These are phyloP conservation scores for Ptiloglossa arizonensis DNA, from an alignment of 1,140 invertebrate species.

Conservation along the genomic window DNA sequence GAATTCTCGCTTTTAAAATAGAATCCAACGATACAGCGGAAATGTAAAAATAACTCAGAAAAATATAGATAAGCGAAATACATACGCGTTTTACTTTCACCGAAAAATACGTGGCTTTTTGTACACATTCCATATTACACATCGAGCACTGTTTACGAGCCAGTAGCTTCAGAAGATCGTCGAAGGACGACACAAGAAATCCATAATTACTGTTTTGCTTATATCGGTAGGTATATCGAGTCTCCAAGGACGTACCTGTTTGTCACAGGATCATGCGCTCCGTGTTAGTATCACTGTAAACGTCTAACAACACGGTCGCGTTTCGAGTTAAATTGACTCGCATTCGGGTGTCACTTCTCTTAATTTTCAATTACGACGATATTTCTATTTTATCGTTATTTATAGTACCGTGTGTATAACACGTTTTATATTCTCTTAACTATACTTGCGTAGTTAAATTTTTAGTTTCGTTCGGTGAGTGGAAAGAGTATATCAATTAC, in stretches of 20 bases:
- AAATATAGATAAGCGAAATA: too few relatives aligned
- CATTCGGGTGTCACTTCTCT: neutral
- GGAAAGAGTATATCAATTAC: too few relatives aligned
- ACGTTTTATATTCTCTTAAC: neutral
- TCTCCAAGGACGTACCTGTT: constrained; percentile 8
- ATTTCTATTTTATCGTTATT: neutral
- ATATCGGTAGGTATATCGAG: neutral
- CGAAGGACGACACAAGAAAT: neutral
- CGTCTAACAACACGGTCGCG: neutral
- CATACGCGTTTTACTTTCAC: neutral
- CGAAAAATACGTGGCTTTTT: constrained; percentile 11
- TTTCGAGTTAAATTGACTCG: neutral
- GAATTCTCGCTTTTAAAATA: constrained; percentile 19
- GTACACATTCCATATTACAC: neutral
- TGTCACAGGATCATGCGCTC: too few relatives aligned
- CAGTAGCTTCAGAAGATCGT: neutral
- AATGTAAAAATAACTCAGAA: neutral
- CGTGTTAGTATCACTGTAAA: neutral
- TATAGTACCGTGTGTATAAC: neutral
- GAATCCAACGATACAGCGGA: too few relatives aligned
- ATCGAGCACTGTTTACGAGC: neutral
- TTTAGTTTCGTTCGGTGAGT: neutral
- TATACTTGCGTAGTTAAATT: neutral
- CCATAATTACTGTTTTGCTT: neutral
- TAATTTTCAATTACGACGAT: neutral